These are phyloP conservation scores for Cheilosia impressa DNA, from an alignment of 2,888 invertebrate genomes.

Conservation along the genomic window DNA sequence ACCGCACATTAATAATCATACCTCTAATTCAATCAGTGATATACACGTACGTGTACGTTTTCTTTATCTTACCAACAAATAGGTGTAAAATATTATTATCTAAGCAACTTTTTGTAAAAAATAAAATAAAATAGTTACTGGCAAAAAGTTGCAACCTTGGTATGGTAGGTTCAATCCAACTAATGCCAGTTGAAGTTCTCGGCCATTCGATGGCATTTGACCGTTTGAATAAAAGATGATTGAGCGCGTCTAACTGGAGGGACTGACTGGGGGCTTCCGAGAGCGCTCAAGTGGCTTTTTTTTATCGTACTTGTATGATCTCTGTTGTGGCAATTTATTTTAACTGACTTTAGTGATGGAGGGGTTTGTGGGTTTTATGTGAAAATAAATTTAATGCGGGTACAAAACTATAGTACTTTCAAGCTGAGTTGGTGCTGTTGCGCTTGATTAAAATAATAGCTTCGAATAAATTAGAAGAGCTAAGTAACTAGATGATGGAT, in stretches of 20 bases:
- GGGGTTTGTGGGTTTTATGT: constrained; percentile 6
- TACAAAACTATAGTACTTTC: neutral
- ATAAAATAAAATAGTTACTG: constrained; percentile 3
- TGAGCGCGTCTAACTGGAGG: constrained; percentile 34
- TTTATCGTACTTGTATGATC: constrained; percentile 5
- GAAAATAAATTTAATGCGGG: constrained; percentile 20
- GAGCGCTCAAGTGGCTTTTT: constrained; percentile 16
- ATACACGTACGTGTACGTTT: neutral
- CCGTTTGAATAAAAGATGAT: constrained; percentile 21
- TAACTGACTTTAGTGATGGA: constrained; percentile 24
- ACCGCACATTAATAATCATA: constrained; percentile 22
- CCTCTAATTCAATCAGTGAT: constrained; percentile 32
- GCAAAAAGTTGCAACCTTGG: constrained; percentile 13
- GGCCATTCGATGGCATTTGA: constrained; percentile 39
- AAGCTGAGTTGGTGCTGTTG: neutral
- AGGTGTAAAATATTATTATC: constrained; percentile 2
- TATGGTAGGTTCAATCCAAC: constrained; percentile 7
- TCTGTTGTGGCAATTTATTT: constrained; percentile 30
- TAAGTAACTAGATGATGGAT: too few species aligned
- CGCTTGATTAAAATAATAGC: neutral
- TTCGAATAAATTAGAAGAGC: neutral
- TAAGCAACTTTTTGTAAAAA: constrained; percentile 2
- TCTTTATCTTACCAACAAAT: neutral
- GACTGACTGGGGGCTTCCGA: constrained; percentile 21
- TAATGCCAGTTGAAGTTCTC: constrained; percentile 37